These are phyloP conservation scores for Drosophila littoralis DNA, from an alignment of 1,140 invertebrate genomes.

Conservation along the genomic window DNA sequence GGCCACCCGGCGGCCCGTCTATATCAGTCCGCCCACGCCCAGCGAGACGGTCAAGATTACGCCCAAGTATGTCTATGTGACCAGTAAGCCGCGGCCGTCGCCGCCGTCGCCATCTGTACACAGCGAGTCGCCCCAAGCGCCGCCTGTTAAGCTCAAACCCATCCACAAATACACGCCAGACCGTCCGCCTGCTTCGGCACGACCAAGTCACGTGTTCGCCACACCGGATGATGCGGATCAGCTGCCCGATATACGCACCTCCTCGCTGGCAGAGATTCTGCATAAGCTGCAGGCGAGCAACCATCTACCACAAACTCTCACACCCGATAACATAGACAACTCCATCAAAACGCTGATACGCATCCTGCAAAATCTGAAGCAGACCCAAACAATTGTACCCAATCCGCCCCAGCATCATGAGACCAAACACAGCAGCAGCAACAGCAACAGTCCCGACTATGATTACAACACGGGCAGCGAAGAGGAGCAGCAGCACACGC, in stretches of 20 bases:
- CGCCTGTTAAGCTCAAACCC: constrained; percentile 70
- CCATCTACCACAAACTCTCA: constrained; percentile 89
- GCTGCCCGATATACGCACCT: constrained; percentile 76
- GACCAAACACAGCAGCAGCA: constrained; percentile 22
- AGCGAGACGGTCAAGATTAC: constrained; percentile 72
- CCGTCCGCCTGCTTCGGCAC: constrained; percentile 26
- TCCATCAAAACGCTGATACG: constrained; percentile 91
- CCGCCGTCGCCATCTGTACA: constrained; percentile 3
- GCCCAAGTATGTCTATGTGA: constrained; percentile 68
- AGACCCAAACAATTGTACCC: constrained; percentile 83
- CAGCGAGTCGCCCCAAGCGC: constrained; percentile 38
- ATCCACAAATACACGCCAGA: constrained; percentile 58
- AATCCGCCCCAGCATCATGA: constrained; percentile 83
- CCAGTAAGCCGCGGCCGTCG: constrained; percentile 2
- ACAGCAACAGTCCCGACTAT: constrained; percentile 49
- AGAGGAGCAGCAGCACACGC: constrained; percentile 29
- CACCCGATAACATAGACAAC: constrained; percentile 90
- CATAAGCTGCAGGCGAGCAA: constrained; percentile 89
- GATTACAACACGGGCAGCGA: constrained; percentile 62
- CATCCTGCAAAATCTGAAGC: constrained; percentile 88
- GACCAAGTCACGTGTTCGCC: constrained; percentile 19
- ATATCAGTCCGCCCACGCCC: constrained; percentile 50
- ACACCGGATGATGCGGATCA: constrained; percentile 56
- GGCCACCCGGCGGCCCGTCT: constrained; percentile 65
- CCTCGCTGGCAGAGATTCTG: constrained; percentile 85